Conservation (phyloP, 2,113 vertebrate species). For the Cichladusa arquata region DNA sequence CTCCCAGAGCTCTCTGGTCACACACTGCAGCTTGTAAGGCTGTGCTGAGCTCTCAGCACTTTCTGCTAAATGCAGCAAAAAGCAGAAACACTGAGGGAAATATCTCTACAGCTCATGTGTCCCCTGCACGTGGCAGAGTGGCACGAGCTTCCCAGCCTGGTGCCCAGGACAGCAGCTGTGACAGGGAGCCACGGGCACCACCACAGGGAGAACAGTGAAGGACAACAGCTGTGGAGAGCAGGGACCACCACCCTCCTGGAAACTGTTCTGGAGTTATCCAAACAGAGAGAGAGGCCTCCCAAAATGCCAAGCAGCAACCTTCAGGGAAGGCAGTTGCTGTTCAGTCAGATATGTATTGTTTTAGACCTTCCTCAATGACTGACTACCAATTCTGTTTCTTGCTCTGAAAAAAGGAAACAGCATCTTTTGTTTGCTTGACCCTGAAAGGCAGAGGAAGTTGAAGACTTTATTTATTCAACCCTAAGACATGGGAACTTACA, state of each 20-base stretch:
- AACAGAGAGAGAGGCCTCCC: not conserved
- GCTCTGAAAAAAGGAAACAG: not conserved
- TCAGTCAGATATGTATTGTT: not conserved
- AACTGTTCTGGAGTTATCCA: not conserved
- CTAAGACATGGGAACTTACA: slow-evolving; percentile 41
- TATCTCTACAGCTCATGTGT: not conserved
- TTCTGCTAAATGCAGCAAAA: not conserved
- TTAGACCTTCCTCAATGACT: not conserved
- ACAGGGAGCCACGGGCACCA: not conserved
- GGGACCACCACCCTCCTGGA: not conserved
- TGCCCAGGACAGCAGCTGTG: not conserved
- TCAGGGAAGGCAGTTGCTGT: not conserved
- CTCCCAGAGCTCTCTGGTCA: not conserved
- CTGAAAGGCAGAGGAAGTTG: slow-evolving; percentile 37
- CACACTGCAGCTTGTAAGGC: not conserved
- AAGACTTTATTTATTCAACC: slow-evolving; percentile 51
- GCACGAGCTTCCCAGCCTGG: not conserved
- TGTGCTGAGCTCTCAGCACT: not conserved
- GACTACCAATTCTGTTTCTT: not conserved
- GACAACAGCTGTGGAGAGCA: not conserved
- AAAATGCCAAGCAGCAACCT: not conserved
- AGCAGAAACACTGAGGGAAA: not conserved
- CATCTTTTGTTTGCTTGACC: slow-evolving; percentile 50
- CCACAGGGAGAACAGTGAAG: not conserved
- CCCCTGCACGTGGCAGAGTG: not conserved